Evolutionary conservation across 1,140 invertebrate genomes (phyloP), one percentile per base, ranked within the genome.

Genomic region (Meloidogyne floridensis): DNA sequence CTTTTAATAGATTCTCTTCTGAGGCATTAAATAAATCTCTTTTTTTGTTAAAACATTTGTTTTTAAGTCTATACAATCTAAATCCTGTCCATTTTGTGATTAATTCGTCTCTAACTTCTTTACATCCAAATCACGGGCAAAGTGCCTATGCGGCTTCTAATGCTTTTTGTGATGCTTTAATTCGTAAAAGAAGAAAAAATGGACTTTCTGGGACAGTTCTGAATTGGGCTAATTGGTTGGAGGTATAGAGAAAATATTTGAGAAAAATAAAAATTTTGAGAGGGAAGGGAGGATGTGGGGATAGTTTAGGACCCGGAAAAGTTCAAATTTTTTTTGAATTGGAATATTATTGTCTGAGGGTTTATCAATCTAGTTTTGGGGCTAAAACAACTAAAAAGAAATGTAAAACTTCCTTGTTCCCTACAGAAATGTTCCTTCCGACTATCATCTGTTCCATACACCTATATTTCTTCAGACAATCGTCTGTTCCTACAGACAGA

Each of bases 201-300:
- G 72, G 72, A 20, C 18, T 18, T 47, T 47, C 72, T n/a, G 72
- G 72, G n/a, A 74, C 43, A n/a, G 53, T 54, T 51, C 2, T 74
- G 15, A 74, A 74, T 74, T 74, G 72, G 72, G 72, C 15, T 18
- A 74, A 74, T 54, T 74, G 72, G 72, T 54, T 74, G 6, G 43
- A 74, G n/a, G 72, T 74, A 18, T 15, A 53, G 6, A 47, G n/a
- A 15, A 72, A 72, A 72, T 8, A 8, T 72, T 5, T 32, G 7
- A 72, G 11, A 51, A 72, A 72, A 51, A 3, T 11, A 3, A 51
- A 43, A 42, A 72, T 72, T 32, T 32, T 32, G 32, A 2, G 2
- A 32, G 32, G 32, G 32, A 2, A 32, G 2, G 32, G 32, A 32
- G 32, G 1, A 32, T 2, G 32, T 32, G 32, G 2, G 32, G 32